A percentile compares a stretch with the other conserved stretches of the same genome.
phyloP scores from a whole-genome alignment of 2,797 vertebrate species.

The Petrocephalus sullivani region DNA sequence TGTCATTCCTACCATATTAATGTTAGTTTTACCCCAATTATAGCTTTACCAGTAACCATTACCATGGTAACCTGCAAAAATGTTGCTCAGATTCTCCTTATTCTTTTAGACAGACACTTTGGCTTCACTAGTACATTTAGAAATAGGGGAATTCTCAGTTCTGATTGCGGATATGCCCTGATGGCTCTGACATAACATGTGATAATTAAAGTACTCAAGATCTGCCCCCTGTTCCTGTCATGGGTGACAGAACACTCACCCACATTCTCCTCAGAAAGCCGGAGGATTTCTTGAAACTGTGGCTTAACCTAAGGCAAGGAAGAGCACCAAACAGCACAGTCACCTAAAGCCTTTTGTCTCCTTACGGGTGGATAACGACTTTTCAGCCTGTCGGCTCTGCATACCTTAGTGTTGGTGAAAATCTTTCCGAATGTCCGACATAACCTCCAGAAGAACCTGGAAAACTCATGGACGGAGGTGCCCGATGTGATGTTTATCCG shows the following conservation, averaged over 20 bases:
- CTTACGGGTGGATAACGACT: not conserved
- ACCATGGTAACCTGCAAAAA: not conserved
- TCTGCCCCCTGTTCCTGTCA: constrained; percentile 6
- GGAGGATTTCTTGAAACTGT: constrained; percentile 96
- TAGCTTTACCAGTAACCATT: not conserved
- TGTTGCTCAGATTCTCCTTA: not conserved
- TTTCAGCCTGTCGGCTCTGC: not conserved
- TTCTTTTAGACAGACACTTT: not conserved
- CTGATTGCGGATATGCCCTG: not conserved
- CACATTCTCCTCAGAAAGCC: constrained; percentile 94
- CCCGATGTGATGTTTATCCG: constrained; percentile 92
- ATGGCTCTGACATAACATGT: not conserved
- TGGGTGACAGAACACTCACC: constrained; percentile 64
- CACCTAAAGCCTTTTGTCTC: constrained; percentile 2
- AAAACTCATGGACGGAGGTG: constrained; percentile 96
- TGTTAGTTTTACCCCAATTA: not conserved
- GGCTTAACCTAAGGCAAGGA: constrained; percentile 80
- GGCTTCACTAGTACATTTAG: not conserved
- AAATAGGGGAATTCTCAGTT: not conserved
- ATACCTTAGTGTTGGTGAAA: constrained; percentile 94
- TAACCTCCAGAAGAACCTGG: constrained; percentile 96
- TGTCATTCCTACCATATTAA: not conserved
- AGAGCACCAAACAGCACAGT: constrained; percentile 27
- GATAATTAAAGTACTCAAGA: not conserved
- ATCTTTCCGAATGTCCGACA: constrained; percentile 98